Evolutionary conservation across 2,113 vertebrate genomes (phyloP), one percentile per base, ranked within the genome.

Genomic region (Hystrix brachyura): DNA sequence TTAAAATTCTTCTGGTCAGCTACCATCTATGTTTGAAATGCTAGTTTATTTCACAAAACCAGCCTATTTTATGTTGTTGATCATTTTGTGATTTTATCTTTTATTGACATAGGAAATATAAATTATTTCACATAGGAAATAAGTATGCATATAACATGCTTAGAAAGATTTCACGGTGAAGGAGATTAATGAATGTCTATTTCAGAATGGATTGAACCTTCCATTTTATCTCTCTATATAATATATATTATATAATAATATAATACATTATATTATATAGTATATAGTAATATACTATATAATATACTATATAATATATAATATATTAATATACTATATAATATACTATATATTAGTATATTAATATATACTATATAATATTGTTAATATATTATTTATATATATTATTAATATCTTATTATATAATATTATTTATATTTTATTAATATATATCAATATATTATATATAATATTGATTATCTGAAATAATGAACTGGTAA

Each of bases 181-280:
- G 18, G 38, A 88, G 90, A 96, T 83, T 81, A 93, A 43, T 78
- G 53, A 87, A 71, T 90, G 34, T 11, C 9, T 85, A 18, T 93
- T 86, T 82, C 23, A 89, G 46, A 64, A 57, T 43, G 7, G 23
- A 34, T 57, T 94, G 17, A 79, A 69, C 1, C 53, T 79, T 79
- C 69, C 80, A 67, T 14, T 25, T 25, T 27, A 43, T 74, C 46
- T 76, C 46, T 13, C 46, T 76, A 76, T 13, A 60, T 59, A 15
- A 59, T 59, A 60, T 21, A 60, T 60, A 60, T 60, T 57, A 57
- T 57, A 57, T 57, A 27, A 90, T 57, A 38, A 38, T 38, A 38
- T 38, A 38, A 38, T 38, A 38, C 38, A 38, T 38, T 38, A 38
- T 38, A 38, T 38, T 38, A 38, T 38, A 38, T 38, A 38, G 38